Evolutionary conservation across 2,888 invertebrate species (phyloP), one percentile per base, ranked within the genome.

Genomic region (Cheiracanthium punctorium): DNA sequence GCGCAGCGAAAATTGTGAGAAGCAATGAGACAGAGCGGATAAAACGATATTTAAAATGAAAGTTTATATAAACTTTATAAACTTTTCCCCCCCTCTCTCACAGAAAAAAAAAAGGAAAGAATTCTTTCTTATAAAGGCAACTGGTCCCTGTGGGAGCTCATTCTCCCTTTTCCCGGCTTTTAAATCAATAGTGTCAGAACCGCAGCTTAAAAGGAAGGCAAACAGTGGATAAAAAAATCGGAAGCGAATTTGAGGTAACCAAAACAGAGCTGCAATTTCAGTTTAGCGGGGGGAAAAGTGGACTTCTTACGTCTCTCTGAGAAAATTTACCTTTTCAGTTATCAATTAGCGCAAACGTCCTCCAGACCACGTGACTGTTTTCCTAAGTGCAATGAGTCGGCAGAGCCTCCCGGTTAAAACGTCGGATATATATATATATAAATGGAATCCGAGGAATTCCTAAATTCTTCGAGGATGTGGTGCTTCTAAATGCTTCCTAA

Each of bases 251-350:
- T 5, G 24, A 58, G 58, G 24, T 58, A n/a, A 2, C 58, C 1
- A 58, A 58, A 58, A n/a, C n/a, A 20, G 12, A 58, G 58, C 58
- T 58, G 20, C 58, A 58, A 58, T 58, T 20, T 58, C 58, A 24
- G 24, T 24, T 43, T 73, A 29, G 77, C 72, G 77, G 82, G 71
- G 77, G 82, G 71, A 84, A 77, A 84, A 84, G 73, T 84, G 64
- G 77, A 14, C 71, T 73, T 10, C 37, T 43, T 28, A 24, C 29
- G n/a, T 71, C 79, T 37, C 58, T 73, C 17, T 12, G 24, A 28
- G 41, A 65, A 77, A 84, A 84, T 84, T 84, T 84, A 84, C 82
- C 82, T 84, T 84, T 84, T 77, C 82, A 72, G 82, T 84, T 84
- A 84, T 84, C 82, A 84, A 84, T 84, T 84, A 84, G 82, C 5